Percentiles rank a stretch among this genome's conserved stretches.
Evolutionary conservation across 2,888 invertebrate species (phyloP).

Genomic region (Eurytoma adleriae): DNA sequence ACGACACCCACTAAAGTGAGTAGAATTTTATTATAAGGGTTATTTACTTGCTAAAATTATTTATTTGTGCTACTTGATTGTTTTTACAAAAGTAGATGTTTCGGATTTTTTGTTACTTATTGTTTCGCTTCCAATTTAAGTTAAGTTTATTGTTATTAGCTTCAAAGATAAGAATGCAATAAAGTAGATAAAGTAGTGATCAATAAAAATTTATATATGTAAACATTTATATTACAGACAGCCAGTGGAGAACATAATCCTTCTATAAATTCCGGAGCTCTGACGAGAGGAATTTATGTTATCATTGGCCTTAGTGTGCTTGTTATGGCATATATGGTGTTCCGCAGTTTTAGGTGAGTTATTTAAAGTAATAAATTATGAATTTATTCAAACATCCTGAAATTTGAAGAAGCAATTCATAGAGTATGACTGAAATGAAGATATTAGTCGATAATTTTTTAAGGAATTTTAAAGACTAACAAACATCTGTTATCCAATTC

Average conservation of each 20-base stretch:
- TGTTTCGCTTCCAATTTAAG: not conserved
- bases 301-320: conserved; percentile 72
- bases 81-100: not conserved
- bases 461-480: too few relatives aligned
- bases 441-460: too few relatives aligned
- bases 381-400: not conserved
- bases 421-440: too few relatives aligned
- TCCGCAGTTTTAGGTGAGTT: conserved; percentile 69
- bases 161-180: not conserved
- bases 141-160: not conserved
- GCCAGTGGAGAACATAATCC: conserved; percentile 57
- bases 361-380: not conserved
- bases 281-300: conserved; percentile 73
- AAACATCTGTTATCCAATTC: too few relatives aligned
- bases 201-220: not conserved
- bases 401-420: too few relatives aligned
- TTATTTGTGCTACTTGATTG: not conserved
- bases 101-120: too few relatives aligned
- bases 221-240: conserved; percentile 49
- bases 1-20: conserved; percentile 27
- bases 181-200: not conserved
- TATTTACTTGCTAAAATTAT: not conserved
- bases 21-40: not conserved
- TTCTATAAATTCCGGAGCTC: conserved; percentile 69
- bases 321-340: conserved; percentile 71